Evolutionary conservation across 64 coral and sea anemone species (phyloP).

Genomic region (Astreopora myriophthalma): DNA sequence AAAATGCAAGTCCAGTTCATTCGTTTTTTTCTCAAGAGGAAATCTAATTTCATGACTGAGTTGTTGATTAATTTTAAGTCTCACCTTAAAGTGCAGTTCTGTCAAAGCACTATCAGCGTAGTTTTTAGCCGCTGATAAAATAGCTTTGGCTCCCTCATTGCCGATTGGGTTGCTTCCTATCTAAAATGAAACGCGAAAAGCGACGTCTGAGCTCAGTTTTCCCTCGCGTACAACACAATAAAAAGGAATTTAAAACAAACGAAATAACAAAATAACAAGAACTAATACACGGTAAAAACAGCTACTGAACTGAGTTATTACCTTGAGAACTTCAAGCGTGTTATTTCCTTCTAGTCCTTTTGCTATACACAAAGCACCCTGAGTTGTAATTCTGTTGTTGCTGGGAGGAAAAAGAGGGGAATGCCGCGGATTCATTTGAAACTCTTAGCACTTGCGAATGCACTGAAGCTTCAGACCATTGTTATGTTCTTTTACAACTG

Average conservation of each 20-base stretch:
- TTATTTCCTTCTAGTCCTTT: conserved; percentile 93
- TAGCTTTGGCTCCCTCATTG: conserved; percentile 42
- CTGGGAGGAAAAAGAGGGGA: conserved; percentile 32
- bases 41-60: too few species aligned
- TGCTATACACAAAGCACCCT: conserved; percentile 83
- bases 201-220: too few species aligned
- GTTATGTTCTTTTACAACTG: too few species aligned
- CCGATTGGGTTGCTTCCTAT: conserved; percentile 85
- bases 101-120: conserved; percentile 82
- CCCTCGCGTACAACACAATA: too few species aligned
- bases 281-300: too few species aligned
- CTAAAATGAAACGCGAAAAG: background rate
- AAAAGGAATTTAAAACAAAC: background rate
- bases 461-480: too few species aligned
- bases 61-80: background rate
- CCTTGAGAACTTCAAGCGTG: conserved; percentile 93
- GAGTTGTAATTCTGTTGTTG: conserved; percentile 86
- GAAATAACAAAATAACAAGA: too few species aligned
- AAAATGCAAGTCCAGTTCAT: background rate
- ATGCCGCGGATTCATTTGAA: too few species aligned
- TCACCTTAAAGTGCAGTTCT: conserved; percentile 78
- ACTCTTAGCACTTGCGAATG: too few species aligned
- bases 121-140: conserved; percentile 57
- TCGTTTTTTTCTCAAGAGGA: too few species aligned
- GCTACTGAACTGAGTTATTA: conserved; percentile 24